Base-by-base conservation (phyloP, 2,113 vertebrate genomes). In the Tonatia bakeri region DNA sequence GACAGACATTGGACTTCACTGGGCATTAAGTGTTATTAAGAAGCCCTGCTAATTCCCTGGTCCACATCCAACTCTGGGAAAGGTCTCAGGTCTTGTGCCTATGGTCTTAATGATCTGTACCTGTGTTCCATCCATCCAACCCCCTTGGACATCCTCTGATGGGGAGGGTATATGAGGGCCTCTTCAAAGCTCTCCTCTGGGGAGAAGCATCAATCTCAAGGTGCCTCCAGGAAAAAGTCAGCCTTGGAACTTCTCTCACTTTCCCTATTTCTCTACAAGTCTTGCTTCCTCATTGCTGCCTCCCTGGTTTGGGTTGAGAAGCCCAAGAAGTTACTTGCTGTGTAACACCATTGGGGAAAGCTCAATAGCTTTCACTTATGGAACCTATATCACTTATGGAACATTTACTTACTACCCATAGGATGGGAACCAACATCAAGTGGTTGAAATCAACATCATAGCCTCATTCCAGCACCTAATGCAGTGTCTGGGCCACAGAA, bases 31-130 rank as follows among this genome's bases (percentile, higher is more conserved):
- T 65, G 28, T 87, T 80, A 87, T 54, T 36, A 86, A 80, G 80
- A 91, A 72, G 56, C 17, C 38, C 56, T 65, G 47, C n/a, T 95
- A 91, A 93, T 88, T 87, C 80, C 26, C n/a, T 64, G 89, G n/a
- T 65, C 64, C 43, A 64, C 84, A 76, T 40, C 43, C 75, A 75
- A 45, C 67, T 36, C 80, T 85, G 65, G 72, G 54, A 72, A 67
- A 76, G 40, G 40, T 40, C 33, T 93, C 47, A 33, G 61, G 50
- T 73, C 72, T 54, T 16, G 5, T 33, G 28, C 75, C 56, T 70
- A 12, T 31, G 36, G 13, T 28, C 89, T 72, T 56, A 88, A 92
- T 17, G 22, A 83, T 76, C 45, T 22, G 0, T 7, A 45, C 36
- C 6, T 1, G 16, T 0, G 22, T 4, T 13, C 36, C 76, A 22